phyloP scores from a whole-genome alignment of 2,113 vertebrate species.

The Casuarius casuarius region DNA sequence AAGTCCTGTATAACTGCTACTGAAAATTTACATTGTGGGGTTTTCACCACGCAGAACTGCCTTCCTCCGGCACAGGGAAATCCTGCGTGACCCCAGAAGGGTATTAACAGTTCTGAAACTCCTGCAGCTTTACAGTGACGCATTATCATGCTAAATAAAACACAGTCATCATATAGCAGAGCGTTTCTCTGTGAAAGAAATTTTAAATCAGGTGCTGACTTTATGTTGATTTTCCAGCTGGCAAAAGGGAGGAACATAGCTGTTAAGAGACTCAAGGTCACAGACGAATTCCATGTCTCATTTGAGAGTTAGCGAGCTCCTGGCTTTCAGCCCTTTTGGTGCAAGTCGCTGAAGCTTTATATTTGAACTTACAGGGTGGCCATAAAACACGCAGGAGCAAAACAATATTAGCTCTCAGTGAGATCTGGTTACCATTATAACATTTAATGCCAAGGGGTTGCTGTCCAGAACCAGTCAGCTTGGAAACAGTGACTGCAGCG shows the following conservation, averaged over 20 bases:
- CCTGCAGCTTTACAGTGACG: not conserved
- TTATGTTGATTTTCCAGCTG: slow-evolving; percentile 41
- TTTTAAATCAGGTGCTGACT: slow-evolving; percentile 16
- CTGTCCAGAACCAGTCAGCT: not conserved
- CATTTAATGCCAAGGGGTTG: not conserved
- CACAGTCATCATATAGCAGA: not conserved
- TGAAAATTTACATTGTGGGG: not conserved
- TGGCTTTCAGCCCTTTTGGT: slow-evolving; percentile 1
- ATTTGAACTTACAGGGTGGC: not conserved
- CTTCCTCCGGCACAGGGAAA: not conserved
- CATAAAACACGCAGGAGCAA: not conserved
- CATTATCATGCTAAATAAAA: not conserved
- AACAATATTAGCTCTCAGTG: not conserved
- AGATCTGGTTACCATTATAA: not conserved
- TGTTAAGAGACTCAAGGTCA: slow-evolving; percentile 46
- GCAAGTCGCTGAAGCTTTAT: not conserved
- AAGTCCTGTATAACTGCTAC: not conserved
- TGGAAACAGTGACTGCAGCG: not conserved
- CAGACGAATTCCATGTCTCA: not conserved
- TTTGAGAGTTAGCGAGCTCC: not conserved
- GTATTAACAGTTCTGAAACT: not conserved
- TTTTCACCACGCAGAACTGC: not conserved
- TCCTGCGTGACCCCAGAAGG: not conserved
- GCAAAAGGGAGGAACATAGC: not conserved
- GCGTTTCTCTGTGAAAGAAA: not conserved